phyloP scores from a whole-genome alignment of 2,888 invertebrate genomes.

The Parochlus steinenii region DNA sequence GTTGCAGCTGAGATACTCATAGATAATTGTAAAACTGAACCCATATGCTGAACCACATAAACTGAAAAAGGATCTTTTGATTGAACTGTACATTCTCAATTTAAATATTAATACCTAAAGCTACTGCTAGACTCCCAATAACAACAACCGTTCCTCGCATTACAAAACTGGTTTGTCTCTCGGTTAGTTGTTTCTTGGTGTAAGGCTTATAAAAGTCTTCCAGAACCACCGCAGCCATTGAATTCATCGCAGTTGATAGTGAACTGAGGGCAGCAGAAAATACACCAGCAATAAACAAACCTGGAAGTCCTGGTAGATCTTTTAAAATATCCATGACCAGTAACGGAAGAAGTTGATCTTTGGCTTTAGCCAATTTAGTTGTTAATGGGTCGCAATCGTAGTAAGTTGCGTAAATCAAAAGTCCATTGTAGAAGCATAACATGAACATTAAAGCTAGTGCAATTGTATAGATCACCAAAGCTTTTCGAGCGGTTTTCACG shows the following conservation, averaged over 20 bases:
- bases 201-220: slow-evolving; percentile 62
- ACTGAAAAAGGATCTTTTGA: too few relatives aligned
- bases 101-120: too few relatives aligned
- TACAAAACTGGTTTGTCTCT: slow-evolving; percentile 41
- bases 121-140: too few relatives aligned
- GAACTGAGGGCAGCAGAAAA: slow-evolving; percentile 80
- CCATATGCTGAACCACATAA: slow-evolving; percentile 51
- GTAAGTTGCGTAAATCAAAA: slow-evolving; percentile 56
- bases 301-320: slow-evolving; percentile 62
- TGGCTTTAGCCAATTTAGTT: slow-evolving; percentile 58
- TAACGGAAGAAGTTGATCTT: slow-evolving; percentile 68
- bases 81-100: too few relatives aligned
- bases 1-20: slow-evolving; percentile 52
- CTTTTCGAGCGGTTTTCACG: slow-evolving; percentile 47
- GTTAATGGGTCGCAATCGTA: slow-evolving; percentile 63
- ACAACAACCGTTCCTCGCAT: too few relatives aligned
- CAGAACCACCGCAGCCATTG: slow-evolving; percentile 61
- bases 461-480: slow-evolving; percentile 46
- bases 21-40: slow-evolving; percentile 47
- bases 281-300: slow-evolving; percentile 76
- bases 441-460: slow-evolving; percentile 42
- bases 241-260: slow-evolving; percentile 63
- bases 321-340: slow-evolving; percentile 73
- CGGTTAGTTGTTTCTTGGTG: slow-evolving; percentile 37
- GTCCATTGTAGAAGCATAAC: slow-evolving; percentile 53